Base-by-base conservation (phyloP, 2,797 vertebrate species). In the Cottoperca gobio region DNA sequence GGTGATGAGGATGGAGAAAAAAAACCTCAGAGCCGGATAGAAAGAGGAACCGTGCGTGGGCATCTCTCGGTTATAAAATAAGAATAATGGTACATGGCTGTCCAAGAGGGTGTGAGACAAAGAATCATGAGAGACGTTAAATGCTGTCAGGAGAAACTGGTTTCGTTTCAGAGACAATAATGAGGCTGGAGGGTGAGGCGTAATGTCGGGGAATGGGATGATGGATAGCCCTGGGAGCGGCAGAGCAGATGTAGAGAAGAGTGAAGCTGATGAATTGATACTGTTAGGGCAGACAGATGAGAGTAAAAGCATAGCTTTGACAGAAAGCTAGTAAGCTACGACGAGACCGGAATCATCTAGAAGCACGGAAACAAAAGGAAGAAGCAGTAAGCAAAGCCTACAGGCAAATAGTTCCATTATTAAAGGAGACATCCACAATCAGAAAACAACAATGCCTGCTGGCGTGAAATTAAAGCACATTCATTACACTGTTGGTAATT, bases 81-180 rank as follows among this genome's bases (percentile, higher is more conserved):
- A 70, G 80, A 89, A 78, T 79, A 78, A 87, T 90, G 55, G 61
- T 58, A 37, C 72, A 52, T 0, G 73, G 69, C 67, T 78, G 77
- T 82, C 86, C 61, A 48, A 79, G 59, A 79, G 16, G 65, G 67
- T 78, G 59, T 40, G 64, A 86, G 77, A 84, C 87, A 76, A 86
- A 89, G 89, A 90, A 82, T 82, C 89, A 88, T 88, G 85, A 84
- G 84, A 77, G 84, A 78, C 70, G 69, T 88, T 91, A 88, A 89
- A 88, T 59, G 83, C 81, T 80, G 88, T 90, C 85, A 78, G 77
- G 87, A 90, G 85, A 83, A 83, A 82, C 78, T 48, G 78, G 77
- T 79, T 91, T 82, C 9, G 77, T 75, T 88, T 87, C 73, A 76
- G 45, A 77, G 84, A 83, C 81, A 73, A 79, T 87, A 89, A 91